Base-by-base conservation (phyloP, 1,140 invertebrate species). In the Aphaenogaster floridana region DNA sequence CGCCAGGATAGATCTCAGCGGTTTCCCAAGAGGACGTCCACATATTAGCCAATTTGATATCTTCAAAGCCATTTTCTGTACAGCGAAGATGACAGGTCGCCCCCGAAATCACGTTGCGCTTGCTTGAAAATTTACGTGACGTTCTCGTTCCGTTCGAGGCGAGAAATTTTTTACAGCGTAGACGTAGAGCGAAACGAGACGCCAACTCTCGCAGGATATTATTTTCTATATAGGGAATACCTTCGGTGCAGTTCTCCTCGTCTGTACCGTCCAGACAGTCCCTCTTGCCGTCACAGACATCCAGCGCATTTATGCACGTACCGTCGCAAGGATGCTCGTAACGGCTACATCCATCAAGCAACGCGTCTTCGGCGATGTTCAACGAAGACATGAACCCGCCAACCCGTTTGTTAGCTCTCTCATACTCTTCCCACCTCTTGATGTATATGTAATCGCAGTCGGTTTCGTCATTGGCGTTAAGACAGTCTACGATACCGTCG, bases 401-500 rank as follows among this genome's bases (percentile, higher is more conserved):
- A 5, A 13, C 1, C 5, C 2, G n/a, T 83, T 15, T 54, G 39
- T 61, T 83, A 64, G 6, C 7, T 63, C 15, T 64, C 13, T 45
- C 0, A 2, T 64, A 1, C 28, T 72, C 11, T 2, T 57, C 61
- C 13, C 3, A 9, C 11, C 36, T 61, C 11, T 52, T 59, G 1
- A 54, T 8, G 15, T 74, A 36, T 59, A 81, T 71, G n/a, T 85
- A 83, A 13, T 76, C 48, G 59, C 92, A 92, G 11, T 86, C 76
- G 2, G 94, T 94, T 92, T 98, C 97, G 94, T 99, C 98, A 7
- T 97, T 97, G 1, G 95, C 96, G 94, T 98, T 98, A 0, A 95
- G 93, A 94, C 99, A 99, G 89, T 99, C 97, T 1, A 92, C 45
- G 0, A 95, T 94, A 0, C 96, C 96, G 92, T 99, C 97, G 93